These are phyloP conservation scores for Mythimna lalbum DNA, from an alignment of 2,888 invertebrate species.

Conservation along the genomic window DNA sequence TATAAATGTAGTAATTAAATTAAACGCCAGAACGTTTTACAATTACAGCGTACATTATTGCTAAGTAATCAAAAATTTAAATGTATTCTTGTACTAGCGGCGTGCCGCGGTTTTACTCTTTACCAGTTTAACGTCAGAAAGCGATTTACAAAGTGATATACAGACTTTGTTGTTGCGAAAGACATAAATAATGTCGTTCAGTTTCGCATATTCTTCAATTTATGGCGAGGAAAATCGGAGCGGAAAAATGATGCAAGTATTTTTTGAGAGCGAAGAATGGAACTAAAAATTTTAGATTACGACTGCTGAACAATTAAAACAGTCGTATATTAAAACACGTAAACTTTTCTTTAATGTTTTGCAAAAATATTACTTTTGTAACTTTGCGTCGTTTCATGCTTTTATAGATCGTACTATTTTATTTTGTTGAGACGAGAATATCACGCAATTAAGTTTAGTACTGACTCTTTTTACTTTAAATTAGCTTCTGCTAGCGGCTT, in stretches of 20 bases:
- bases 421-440: background rate
- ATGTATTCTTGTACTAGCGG: conserved; percentile 3
- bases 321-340: background rate
- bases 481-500: background rate
- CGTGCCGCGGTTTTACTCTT: background rate
- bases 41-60: background rate
- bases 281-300: conserved; percentile 8
- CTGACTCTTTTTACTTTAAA: background rate
- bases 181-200: conserved; percentile 38
- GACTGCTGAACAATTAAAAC: conserved; percentile 14
- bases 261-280: conserved; percentile 14
- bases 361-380: conserved; percentile 18
- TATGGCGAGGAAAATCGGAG: conserved; percentile 20
- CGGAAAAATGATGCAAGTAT: conserved; percentile 5
- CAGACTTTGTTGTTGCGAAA: conserved; percentile 18
- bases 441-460: conserved; percentile 12
- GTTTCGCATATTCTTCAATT: conserved; percentile 42
- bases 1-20: conserved; percentile 22
- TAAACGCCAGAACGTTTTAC: conserved; percentile 26
- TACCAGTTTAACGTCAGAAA: background rate
- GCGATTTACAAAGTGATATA: conserved; percentile 31
- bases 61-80: conserved; percentile 13
- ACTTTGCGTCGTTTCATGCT: conserved; percentile 6
- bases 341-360: conserved; percentile 1
- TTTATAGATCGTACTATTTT: background rate